Percentiles rank a stretch among this genome's conserved stretches.
Evolutionary conservation across 2,888 invertebrate genomes (phyloP).

Genomic region (Himalopsyche kuldschensis): DNA sequence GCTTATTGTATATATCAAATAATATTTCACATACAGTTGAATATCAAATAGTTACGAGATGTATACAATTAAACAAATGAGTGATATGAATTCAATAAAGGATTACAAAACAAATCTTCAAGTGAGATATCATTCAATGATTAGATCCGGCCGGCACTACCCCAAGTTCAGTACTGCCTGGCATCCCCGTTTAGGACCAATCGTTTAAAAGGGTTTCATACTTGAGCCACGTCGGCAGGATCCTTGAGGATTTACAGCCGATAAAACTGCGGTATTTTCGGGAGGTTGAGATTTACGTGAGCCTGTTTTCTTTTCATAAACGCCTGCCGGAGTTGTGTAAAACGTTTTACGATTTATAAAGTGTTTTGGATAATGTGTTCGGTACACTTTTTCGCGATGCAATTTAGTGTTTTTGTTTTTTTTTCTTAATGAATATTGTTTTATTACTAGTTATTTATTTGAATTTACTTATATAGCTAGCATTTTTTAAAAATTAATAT

Average conservation of each 20-base stretch:
- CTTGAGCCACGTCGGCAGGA: constrained; percentile 3
- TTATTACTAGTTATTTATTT: no score
- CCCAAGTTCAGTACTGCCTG: not conserved
- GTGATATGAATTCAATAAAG: no score
- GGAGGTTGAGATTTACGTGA: not conserved
- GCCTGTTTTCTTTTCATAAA: not conserved
- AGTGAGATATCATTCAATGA: not conserved
- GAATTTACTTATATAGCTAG: no score
- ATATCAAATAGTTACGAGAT: no score
- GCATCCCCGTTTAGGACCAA: constrained; percentile 1
- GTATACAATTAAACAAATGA: no score
- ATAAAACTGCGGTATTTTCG: constrained; percentile 4
- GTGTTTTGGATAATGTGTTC: not conserved
- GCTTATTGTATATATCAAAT: no score
- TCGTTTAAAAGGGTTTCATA: constrained; percentile 14
- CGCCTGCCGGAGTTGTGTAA: not conserved
- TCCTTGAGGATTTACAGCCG: constrained; percentile 2
- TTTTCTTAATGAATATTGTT: not conserved
- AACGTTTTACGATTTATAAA: not conserved
- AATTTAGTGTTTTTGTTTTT: not conserved
- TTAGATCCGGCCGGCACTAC: not conserved
- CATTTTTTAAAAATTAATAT: no score
- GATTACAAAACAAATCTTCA: no score
- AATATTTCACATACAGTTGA: no score
- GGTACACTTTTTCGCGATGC: not conserved